phyloP scores from a whole-genome alignment of 2,113 vertebrate species.

The Peromyscus leucopus region DNA sequence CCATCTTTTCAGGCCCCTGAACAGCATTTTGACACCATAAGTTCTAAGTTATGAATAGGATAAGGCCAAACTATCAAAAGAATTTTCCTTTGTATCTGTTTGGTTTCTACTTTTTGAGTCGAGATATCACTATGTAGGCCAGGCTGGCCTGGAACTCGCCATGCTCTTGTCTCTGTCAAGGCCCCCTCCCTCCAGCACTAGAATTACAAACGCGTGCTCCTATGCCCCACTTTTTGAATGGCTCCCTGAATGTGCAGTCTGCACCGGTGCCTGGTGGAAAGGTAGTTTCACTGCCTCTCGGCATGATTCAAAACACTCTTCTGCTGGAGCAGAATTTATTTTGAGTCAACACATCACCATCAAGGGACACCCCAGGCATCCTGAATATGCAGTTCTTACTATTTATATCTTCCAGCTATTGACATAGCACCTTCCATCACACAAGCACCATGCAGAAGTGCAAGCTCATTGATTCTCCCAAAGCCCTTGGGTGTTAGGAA shows the following conservation, averaged over 20 bases:
- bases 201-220: not conserved
- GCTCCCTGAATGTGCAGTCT: not conserved
- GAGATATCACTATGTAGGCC: not conserved
- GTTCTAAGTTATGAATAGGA: not conserved
- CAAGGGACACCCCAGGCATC: not conserved
- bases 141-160: not conserved
- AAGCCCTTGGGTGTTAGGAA: not conserved
- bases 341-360: not conserved
- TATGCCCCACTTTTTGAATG: not conserved
- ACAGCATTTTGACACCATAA: not conserved
- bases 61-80: not conserved
- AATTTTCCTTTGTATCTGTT: not conserved
- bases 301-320: not conserved
- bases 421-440: constrained; percentile 16
- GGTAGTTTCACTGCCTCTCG: not conserved
- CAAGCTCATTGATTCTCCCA: not conserved
- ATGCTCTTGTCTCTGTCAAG: too few relatives aligned
- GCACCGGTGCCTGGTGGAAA: not conserved
- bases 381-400: not conserved
- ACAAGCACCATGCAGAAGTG: not conserved
- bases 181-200: not conserved
- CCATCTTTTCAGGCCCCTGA: not conserved
- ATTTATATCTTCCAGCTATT: constrained; percentile 6
- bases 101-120: not conserved
- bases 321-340: not conserved